phyloP scores from a whole-genome alignment of 2,113 vertebrate species.

The Sander vitreus region DNA sequence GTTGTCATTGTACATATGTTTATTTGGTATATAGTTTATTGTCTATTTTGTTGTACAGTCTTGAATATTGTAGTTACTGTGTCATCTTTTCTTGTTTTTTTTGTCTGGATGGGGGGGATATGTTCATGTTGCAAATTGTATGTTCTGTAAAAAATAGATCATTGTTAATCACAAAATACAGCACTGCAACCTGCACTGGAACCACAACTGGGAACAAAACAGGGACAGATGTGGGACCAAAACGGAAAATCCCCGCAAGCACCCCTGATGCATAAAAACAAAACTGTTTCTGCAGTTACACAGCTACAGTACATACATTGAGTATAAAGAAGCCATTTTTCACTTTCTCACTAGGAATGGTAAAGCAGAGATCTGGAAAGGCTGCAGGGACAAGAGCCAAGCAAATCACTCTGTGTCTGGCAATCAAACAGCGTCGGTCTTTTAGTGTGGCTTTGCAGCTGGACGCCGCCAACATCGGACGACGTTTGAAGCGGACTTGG shows the following conservation, averaged over 20 bases:
- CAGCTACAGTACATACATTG: not conserved
- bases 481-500: slow-evolving; percentile 20
- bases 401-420: slow-evolving; percentile 62
- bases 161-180: too few relatives aligned
- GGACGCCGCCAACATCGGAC: not conserved
- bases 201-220: not conserved
- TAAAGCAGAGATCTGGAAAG: slow-evolving; percentile 6
- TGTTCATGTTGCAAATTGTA: too few relatives aligned
- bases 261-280: not conserved
- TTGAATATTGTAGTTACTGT: too few relatives aligned
- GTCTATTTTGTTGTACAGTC: too few relatives aligned
- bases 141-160: too few relatives aligned
- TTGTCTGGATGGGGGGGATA: too few relatives aligned
- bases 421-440: slow-evolving; percentile 42
- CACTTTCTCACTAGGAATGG: slow-evolving; percentile 1
- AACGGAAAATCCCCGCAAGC: not conserved
- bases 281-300: not conserved
- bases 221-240: not conserved
- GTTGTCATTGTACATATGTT: too few relatives aligned
- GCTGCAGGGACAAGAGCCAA: slow-evolving; percentile 49
- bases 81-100: too few relatives aligned
- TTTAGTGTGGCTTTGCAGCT: slow-evolving; percentile 50
- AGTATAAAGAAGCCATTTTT: slow-evolving; percentile 20
- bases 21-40: too few relatives aligned
- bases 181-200: not conserved